Percentiles rank a stretch among this genome's conserved stretches.
Evolutionary conservation across 2,888 invertebrate species (phyloP).

Genomic region (Podotricha telesiphe): DNA sequence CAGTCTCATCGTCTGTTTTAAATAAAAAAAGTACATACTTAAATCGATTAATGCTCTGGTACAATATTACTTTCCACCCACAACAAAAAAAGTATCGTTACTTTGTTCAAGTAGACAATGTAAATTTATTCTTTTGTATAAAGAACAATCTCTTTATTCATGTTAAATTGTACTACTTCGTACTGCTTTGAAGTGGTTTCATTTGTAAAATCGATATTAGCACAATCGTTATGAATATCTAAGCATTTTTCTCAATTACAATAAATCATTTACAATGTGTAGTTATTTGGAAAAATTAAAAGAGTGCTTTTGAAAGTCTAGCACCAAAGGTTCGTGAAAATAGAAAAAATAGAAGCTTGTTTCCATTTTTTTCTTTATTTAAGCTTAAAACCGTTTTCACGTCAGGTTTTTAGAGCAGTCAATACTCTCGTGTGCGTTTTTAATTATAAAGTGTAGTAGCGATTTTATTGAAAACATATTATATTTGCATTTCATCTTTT

Average conservation of each 20-base stretch:
- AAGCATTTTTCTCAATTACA: neutral
- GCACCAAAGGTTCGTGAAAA: constrained; percentile 11
- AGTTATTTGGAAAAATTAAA: constrained; percentile 12
- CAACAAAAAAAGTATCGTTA: neutral
- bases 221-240: neutral
- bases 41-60: neutral
- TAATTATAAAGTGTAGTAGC: neutral
- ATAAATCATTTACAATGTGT: constrained; percentile 3
- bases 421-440: constrained; percentile 3
- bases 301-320: constrained; percentile 2
- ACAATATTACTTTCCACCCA: neutral
- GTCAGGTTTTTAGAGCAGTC: constrained; percentile 13
- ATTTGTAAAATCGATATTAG: constrained; percentile 13
- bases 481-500: neutral
- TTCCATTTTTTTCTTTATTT: constrained; percentile 16
- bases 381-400: constrained; percentile 13
- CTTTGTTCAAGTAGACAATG: constrained; percentile 2
- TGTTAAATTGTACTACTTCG: constrained; percentile 11
- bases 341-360: constrained; percentile 6
- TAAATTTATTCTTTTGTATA: constrained; percentile 21
- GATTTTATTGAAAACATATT: constrained; percentile 1
- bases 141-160: constrained; percentile 11
- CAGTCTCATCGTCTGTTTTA: neutral
- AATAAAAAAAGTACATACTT: neutral
- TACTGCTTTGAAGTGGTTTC: constrained; percentile 10